Conservation (phyloP, 2,888 invertebrate genomes). For the Nysson spinosus region DNA sequence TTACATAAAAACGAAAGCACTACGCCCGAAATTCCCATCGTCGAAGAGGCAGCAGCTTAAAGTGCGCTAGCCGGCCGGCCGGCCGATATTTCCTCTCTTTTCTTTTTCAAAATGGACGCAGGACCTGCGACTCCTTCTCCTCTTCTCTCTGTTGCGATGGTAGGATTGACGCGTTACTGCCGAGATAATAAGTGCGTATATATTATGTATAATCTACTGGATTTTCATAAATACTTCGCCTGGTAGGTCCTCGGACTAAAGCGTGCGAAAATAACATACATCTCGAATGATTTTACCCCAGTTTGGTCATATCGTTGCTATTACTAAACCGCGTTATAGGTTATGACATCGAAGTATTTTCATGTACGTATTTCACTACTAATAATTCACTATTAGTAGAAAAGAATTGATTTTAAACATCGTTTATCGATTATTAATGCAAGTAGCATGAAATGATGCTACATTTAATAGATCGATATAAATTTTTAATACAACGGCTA, state of each 20-base stretch:
- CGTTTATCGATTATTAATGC: slow-evolving; percentile 33
- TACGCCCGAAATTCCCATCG: slow-evolving; percentile 63
- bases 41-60: slow-evolving; percentile 74
- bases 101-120: too few species aligned
- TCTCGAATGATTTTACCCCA: slow-evolving; percentile 32
- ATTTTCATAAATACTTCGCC: slow-evolving; percentile 12
- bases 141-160: too few species aligned
- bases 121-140: too few species aligned
- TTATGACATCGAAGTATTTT: slow-evolving; percentile 29
- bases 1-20: slow-evolving; percentile 50
- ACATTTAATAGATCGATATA: slow-evolving; percentile 40
- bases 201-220: slow-evolving; percentile 28
- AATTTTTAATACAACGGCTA: slow-evolving; percentile 40
- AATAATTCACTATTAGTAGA: slow-evolving; percentile 33
- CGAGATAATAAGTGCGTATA: too few species aligned
- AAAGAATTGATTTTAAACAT: slow-evolving; percentile 28
- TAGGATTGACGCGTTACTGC: too few species aligned
- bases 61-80: neutral
- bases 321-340: slow-evolving; percentile 21
- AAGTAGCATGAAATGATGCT: slow-evolving; percentile 17
- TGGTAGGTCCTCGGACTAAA: slow-evolving; percentile 26
- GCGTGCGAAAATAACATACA: slow-evolving; percentile 27
- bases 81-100: neutral
- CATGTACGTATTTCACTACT: slow-evolving; percentile 33
- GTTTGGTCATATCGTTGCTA: slow-evolving; percentile 34